Percentiles rank a stretch among this genome's conserved stretches.
Conservation (phyloP, 2,797 vertebrate genomes). For the Labroides dimidiatus region DNA sequence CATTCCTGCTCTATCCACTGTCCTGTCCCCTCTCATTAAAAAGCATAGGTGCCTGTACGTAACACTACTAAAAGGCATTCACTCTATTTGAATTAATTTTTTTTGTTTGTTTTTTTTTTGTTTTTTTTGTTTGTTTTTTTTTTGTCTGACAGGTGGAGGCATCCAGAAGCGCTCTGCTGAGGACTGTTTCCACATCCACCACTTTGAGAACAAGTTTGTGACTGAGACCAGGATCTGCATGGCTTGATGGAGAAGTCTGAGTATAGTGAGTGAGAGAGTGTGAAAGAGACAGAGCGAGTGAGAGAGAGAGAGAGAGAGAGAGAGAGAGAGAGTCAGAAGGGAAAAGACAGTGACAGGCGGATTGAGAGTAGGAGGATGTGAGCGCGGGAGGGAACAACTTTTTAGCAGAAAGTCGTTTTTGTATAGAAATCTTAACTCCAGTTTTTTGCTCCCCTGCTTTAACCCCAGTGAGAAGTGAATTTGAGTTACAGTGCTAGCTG, state of each 20-base stretch:
- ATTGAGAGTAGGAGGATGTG: constrained; percentile 18
- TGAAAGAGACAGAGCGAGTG: too few relatives aligned
- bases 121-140: constrained; percentile 15
- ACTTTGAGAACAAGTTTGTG: constrained; percentile 94
- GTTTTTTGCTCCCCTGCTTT: constrained; percentile 69
- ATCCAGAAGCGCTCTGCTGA: constrained; percentile 92
- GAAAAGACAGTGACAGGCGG: not conserved
- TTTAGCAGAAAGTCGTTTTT: constrained; percentile 70
- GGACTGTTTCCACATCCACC: constrained; percentile 90
- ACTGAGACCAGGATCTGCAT: constrained; percentile 93
- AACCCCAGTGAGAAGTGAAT: constrained; percentile 69
- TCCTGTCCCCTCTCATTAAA: not conserved
- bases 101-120: too few relatives aligned
- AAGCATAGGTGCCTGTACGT: too few relatives aligned
- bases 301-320: not conserved
- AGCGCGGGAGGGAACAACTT: constrained; percentile 46
- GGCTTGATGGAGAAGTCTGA: constrained; percentile 76
- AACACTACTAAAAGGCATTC: too few relatives aligned
- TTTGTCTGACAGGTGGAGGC: constrained; percentile 74
- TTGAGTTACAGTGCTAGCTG: constrained; percentile 60
- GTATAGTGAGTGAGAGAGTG: constrained; percentile 2
- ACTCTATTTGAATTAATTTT: not conserved
- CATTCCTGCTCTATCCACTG: too few relatives aligned
- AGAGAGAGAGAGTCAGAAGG: not conserved
- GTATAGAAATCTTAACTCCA: constrained; percentile 64